Evolutionary conservation across 2,888 invertebrate genomes (phyloP), one percentile per base, ranked within the genome.

Genomic region (Cryptops parisi): DNA sequence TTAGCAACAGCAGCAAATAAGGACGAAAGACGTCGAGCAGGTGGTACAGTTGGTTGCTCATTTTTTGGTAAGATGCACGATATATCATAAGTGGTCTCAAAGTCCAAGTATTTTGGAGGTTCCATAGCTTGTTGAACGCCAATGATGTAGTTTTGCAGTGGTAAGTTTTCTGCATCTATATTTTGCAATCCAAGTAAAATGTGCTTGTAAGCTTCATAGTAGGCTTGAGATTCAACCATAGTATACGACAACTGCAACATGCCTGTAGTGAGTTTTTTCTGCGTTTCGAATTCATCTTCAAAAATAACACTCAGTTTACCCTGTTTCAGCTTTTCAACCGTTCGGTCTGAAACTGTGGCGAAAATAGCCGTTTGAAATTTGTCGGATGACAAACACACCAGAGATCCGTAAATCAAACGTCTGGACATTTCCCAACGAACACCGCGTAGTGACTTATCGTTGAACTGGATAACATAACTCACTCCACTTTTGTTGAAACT

Each of bases 361-460:
- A 47, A 44, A 3, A 48, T 15, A 12, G 49, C 4, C 12, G 54
- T 51, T 25, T 54, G 2, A 24, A 56, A 56, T 9, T 52, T 52
- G 40, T 56, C 47, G 17, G 38, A 25, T 21, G 56, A 56, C 15
- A 56, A 41, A 27, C 52, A 56, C 5, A 56, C 23, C 3, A 56
- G 25, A 2, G 50, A 51, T 6, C 56, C 54, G 22, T 12, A 21
- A 2, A 45, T 39, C 3, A 56, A 44, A n/a, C 39, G 38, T 17
- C 33, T 27, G 5, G 52, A 21, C 2, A 45, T 21, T 25, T 48
- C 39, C 53, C 53, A 53, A 15, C 44, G 15, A 19, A 53, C 17
- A 3, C 33, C 2, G 25, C 24, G 17, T 9, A 55, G 27, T 3
- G 9, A 19, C 2, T 15, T 40, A 2, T 2, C n/a, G 40, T 55